Evolutionary conservation across 2,888 invertebrate species (phyloP).

Genomic region (Agrilus mali): DNA sequence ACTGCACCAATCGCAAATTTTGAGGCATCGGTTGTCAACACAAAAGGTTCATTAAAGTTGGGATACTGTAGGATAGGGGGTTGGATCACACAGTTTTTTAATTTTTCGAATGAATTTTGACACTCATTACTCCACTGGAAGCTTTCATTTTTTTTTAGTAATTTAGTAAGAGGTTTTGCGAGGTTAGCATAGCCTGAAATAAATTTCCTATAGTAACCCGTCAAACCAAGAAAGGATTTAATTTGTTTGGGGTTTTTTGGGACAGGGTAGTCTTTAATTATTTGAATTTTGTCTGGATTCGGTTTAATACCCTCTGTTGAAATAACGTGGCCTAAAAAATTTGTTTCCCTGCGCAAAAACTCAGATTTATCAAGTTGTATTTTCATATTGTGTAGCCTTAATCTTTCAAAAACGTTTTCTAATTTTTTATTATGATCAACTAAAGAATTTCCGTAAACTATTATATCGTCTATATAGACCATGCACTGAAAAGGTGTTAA

Average conservation of each 20-base stretch:
- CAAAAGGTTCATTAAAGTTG: conserved; percentile 16
- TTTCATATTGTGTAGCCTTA: conserved; percentile 16
- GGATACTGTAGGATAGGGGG: conserved; percentile 16
- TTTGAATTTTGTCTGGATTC: conserved; percentile 12
- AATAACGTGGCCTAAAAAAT: conserved; percentile 20
- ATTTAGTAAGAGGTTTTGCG: conserved; percentile 4
- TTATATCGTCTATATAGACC: conserved; percentile 20
- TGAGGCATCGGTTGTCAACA: conserved; percentile 16
- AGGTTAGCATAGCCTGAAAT: conserved; percentile 17
- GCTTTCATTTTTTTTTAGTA: conserved; percentile 5
- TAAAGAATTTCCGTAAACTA: conserved; percentile 13
- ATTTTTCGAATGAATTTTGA: too few species aligned
- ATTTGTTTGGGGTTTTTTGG: conserved; percentile 13
- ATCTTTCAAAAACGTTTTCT: conserved; percentile 16
- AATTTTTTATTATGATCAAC: conserved; percentile 20
- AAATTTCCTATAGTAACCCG: conserved; percentile 23
- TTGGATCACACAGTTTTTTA: too few species aligned
- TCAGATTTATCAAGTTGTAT: too few species aligned
- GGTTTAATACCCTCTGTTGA: conserved; percentile 17
- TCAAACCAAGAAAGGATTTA: conserved; percentile 20
- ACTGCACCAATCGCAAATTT: conserved; percentile 14
- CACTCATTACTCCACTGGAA: neutral
- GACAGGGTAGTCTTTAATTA: conserved; percentile 11
- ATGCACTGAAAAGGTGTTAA: conserved; percentile 10
- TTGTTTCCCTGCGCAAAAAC: conserved; percentile 15